phyloP scores from a whole-genome alignment of 1,140 invertebrate genomes.

The Tribolium castaneum region DNA sequence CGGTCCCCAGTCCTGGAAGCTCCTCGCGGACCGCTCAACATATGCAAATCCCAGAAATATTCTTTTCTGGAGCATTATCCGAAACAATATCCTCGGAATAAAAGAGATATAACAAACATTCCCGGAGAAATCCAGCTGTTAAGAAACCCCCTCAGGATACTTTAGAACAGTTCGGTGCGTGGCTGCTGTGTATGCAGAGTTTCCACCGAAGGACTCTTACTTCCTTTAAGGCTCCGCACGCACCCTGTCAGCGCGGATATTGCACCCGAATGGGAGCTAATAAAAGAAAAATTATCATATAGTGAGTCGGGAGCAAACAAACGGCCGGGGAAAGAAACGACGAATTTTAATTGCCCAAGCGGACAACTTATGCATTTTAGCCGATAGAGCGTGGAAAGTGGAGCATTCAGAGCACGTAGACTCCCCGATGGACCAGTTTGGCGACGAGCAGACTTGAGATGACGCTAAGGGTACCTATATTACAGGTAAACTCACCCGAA shows the following conservation, averaged over 20 bases:
- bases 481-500: constrained; percentile 48
- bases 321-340: constrained; percentile 16
- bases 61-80: constrained; percentile 26
- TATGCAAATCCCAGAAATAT: constrained; percentile 29
- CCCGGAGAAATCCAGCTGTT: constrained; percentile 25
- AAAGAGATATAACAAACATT: constrained; percentile 33
- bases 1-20: not conserved
- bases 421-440: constrained; percentile 44
- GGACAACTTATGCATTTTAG: constrained; percentile 17
- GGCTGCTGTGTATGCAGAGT: constrained; percentile 32
- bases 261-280: constrained; percentile 24
- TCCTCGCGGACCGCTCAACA: not conserved
- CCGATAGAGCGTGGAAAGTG: not conserved
- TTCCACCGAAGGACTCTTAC: constrained; percentile 23
- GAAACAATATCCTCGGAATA: constrained; percentile 33
- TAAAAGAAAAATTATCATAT: constrained; percentile 35
- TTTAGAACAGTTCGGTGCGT: constrained; percentile 17
- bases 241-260: constrained; percentile 25
- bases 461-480: constrained; percentile 39
- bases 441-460: constrained; percentile 44
- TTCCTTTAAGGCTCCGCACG: constrained; percentile 25
- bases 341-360: not conserved
- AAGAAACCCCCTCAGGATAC: constrained; percentile 25
- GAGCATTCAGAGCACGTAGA: constrained; percentile 39
- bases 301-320: constrained; percentile 20